Evolutionary conservation across 2,113 vertebrate genomes (phyloP), one percentile per base, ranked within the genome.

Genomic region (Gobiocypris rarus): DNA sequence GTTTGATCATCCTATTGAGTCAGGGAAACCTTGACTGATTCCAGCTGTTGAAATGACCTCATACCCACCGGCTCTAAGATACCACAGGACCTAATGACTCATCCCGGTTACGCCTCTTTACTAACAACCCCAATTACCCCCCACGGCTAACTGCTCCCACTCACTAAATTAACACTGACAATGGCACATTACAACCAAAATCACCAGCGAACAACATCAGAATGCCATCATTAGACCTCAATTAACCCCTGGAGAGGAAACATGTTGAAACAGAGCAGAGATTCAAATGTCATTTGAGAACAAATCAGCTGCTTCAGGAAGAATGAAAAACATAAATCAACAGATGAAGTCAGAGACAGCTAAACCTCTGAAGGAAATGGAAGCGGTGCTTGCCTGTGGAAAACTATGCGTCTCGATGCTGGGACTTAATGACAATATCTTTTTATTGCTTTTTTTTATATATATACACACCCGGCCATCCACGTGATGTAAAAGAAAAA

Each of bases 11-110:
- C 14, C 3, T 4, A 45, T 63, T 28, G 56, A 79, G 34, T 61
- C 34, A 63, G 38, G 34, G 58, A 43, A 79, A 61, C 14, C 58
- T 79, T 79, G 77, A 79, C 58, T 28, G 14, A 79, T 10, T 65
- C 77, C 77, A 79, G 77, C 77, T 63, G 77, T 58, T 28, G 56
- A 79, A 9, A 65, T 79, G 58, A 79, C 38, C 24, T 79, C 77
- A 63, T 31, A 26, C 8, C 9, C 77, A 65, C 13, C 38, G 17
- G 58, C 24, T 9, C 9, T 15, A 28, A 79, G 76, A 79, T 45
- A 63, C 8, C 76, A 45, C 38, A 59, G 76, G 76, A 79, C 38
- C 22, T 63, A 24, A 48, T 79, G 38, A 79, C 58, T 79, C 76
- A 79, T 45, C 41, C 41, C n/a, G 58, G 76, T 63, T 45, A 45